Conservation (phyloP, 1,140 invertebrate species). For the Bombus confusus region DNA sequence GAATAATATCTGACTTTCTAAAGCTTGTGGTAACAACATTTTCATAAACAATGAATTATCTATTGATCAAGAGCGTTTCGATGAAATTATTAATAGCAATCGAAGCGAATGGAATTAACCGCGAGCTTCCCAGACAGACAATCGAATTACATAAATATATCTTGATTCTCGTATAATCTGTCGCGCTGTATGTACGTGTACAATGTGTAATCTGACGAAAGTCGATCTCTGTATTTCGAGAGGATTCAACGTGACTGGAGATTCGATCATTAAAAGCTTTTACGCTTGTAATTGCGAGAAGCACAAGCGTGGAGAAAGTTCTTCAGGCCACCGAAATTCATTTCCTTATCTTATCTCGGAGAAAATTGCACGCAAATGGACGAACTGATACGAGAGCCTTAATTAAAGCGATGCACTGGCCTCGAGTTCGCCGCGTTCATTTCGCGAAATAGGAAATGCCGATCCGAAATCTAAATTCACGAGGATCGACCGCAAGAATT, state of each 20-base stretch:
- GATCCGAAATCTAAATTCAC: not conserved
- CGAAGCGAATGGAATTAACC: not conserved
- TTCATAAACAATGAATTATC: not conserved
- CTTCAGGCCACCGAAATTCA: constrained; percentile 39
- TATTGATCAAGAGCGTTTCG: not conserved
- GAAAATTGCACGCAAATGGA: constrained; percentile 52
- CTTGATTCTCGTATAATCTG: not conserved
- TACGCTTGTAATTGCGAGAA: constrained; percentile 28
- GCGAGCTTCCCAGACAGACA: not conserved
- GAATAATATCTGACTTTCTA: not conserved
- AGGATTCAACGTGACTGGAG: not conserved
- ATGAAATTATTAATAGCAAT: not conserved
- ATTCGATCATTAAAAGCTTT: constrained; percentile 25
- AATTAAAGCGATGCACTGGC: constrained; percentile 57
- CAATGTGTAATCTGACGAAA: not conserved
- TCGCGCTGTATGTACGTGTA: not conserved
- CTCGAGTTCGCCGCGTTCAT: constrained; percentile 17
- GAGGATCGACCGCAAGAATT: not conserved
- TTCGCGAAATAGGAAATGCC: constrained; percentile 34
- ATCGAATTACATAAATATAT: not conserved
- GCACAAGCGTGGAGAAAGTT: constrained; percentile 23
- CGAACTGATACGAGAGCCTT: constrained; percentile 42
- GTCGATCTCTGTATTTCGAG: not conserved
- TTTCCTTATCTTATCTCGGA: constrained; percentile 47
- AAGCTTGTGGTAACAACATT: not conserved